Conservation (phyloP, 2,888 invertebrate species). For the Andrena camellia region DNA sequence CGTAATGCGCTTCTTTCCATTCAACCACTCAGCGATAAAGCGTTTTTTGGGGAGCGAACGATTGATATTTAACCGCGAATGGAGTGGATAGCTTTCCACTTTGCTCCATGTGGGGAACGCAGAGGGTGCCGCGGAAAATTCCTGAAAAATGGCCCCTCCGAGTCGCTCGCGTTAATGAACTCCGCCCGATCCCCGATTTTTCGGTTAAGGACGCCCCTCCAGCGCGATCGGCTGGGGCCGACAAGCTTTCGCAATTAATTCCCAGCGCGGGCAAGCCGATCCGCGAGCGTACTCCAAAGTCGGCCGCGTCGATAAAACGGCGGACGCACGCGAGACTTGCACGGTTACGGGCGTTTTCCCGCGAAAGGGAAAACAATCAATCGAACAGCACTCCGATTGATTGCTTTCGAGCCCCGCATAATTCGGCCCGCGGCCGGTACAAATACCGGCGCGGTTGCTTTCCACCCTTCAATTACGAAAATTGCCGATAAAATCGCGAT, state of each 20-base stretch:
- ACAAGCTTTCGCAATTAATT: constrained; percentile 40
- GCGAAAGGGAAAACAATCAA: constrained; percentile 14
- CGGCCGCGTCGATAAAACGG: constrained; percentile 26
- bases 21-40: constrained; percentile 17
- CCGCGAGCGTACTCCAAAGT: background rate
- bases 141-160: constrained; percentile 28
- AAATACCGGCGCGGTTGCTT: constrained; percentile 8
- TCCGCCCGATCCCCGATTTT: background rate
- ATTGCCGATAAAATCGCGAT: constrained; percentile 44
- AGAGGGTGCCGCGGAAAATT: constrained; percentile 5
- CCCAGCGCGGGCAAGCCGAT: background rate
- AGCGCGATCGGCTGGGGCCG: background rate
- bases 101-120: background rate
- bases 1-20: constrained; percentile 13
- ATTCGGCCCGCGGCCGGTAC: constrained; percentile 1
- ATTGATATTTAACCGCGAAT: constrained; percentile 47
- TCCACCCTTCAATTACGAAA: constrained; percentile 23
- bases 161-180: constrained; percentile 34
- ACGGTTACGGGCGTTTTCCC: constrained; percentile 7
- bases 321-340: constrained; percentile 19
- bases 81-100: constrained; percentile 29
- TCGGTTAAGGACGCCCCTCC: constrained; percentile 2
- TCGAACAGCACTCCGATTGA: constrained; percentile 28
- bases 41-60: constrained; percentile 6
- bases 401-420: constrained; percentile 14